phyloP scores from a whole-genome alignment of 2,113 vertebrate genomes.

The Trichechus manatus region DNA sequence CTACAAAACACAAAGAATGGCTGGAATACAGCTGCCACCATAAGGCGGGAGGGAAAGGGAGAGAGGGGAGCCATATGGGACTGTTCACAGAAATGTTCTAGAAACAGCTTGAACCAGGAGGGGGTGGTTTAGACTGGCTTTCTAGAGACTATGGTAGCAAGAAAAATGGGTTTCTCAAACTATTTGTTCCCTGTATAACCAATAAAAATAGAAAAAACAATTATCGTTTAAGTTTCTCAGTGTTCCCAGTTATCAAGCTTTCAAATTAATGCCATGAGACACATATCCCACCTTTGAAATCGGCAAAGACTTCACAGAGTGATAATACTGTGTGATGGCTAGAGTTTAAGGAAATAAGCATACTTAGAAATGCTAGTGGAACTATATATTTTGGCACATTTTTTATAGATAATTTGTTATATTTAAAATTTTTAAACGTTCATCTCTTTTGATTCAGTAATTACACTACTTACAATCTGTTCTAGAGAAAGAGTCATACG shows the following conservation, averaged over 20 bases:
- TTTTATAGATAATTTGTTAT: not conserved
- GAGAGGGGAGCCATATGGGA: too few species aligned
- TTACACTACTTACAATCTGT: not conserved
- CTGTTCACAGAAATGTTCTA: too few species aligned
- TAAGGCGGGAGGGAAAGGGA: too few species aligned
- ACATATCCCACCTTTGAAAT: not conserved
- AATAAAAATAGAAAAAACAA: not conserved
- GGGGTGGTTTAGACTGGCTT: too few species aligned
- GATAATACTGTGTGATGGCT: not conserved
- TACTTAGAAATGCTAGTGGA: too few species aligned
- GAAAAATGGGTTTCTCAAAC: constrained; percentile 2
- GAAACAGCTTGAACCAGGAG: too few species aligned
- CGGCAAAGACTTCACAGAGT: not conserved
- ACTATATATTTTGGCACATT: not conserved
- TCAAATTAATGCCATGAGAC: not conserved
- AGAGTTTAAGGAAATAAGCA: not conserved
- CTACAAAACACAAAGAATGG: too few species aligned
- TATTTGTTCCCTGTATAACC: not conserved
- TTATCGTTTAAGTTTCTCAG: not conserved
- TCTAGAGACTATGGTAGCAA: too few species aligned
- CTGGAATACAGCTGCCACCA: too few species aligned
- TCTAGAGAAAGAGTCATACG: not conserved
- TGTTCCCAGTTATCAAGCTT: not conserved
- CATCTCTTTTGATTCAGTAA: not conserved
- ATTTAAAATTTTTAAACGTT: not conserved